Percentiles rank a stretch among this genome's conserved stretches.
Evolutionary conservation across 2,888 invertebrate species (phyloP).

Genomic region (Atethmia centrago): DNA sequence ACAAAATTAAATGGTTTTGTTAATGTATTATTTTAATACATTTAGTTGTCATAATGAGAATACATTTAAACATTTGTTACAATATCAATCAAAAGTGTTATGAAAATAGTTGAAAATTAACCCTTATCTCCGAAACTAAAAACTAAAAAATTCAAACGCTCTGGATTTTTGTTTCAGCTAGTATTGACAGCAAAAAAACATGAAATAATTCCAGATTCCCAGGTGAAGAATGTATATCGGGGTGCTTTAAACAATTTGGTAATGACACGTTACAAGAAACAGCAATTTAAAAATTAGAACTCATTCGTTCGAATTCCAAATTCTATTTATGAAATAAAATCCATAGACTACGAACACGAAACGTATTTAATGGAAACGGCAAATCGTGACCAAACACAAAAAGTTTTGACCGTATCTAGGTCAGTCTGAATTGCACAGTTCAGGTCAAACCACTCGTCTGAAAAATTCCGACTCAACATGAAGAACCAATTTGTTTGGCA

Average conservation of each 20-base stretch:
- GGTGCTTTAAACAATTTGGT: background rate
- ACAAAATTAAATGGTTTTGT: too few relatives aligned
- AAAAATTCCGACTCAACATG: constrained; percentile 54
- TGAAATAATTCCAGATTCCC: background rate
- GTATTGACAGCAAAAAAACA: background rate
- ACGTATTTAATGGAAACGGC: constrained; percentile 46
- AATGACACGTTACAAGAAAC: background rate
- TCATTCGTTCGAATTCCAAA: background rate
- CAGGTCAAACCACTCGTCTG: constrained; percentile 69
- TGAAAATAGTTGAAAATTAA: too few relatives aligned
- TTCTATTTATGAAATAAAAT: constrained; percentile 21
- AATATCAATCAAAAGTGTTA: too few relatives aligned
- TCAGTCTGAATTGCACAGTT: constrained; percentile 66
- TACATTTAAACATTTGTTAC: too few relatives aligned
- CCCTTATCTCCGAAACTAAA: too few relatives aligned
- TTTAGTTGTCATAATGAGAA: too few relatives aligned
- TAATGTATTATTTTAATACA: too few relatives aligned
- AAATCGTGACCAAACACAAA: constrained; percentile 54
- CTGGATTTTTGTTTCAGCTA: background rate
- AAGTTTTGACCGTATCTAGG: constrained; percentile 65
- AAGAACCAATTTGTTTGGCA: constrained; percentile 58
- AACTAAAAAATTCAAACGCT: too few relatives aligned
- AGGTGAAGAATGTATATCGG: background rate
- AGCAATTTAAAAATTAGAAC: background rate
- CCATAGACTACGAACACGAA: constrained; percentile 28